phyloP scores from a whole-genome alignment of 2,113 vertebrate genomes.

The Petaurus breviceps region DNA sequence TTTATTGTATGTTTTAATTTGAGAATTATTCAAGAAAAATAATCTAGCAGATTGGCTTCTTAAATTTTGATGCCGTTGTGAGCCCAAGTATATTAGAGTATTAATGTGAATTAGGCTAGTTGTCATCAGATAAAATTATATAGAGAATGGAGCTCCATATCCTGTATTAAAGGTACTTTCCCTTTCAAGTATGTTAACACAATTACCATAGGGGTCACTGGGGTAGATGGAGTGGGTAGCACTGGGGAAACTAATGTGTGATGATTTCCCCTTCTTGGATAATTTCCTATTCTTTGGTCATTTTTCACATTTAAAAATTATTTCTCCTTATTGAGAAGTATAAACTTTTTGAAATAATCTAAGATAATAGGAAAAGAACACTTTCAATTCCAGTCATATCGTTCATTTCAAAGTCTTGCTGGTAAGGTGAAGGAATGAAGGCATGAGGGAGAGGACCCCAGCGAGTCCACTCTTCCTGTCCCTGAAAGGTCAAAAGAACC shows the following conservation, averaged over 20 bases:
- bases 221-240: not conserved
- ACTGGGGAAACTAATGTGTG: slow-evolving; percentile 15
- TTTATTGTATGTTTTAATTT: slow-evolving; percentile 48
- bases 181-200: not conserved
- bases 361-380: not conserved
- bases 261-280: slow-evolving; percentile 43
- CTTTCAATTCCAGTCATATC: slow-evolving; percentile 16
- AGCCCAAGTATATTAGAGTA: slow-evolving; percentile 15
- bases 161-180: slow-evolving; percentile 23
- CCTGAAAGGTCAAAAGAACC: slow-evolving; percentile 73
- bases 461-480: slow-evolving; percentile 38
- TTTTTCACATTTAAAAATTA: slow-evolving; percentile 55
- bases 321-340: not conserved
- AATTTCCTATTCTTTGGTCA: slow-evolving; percentile 59
- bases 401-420: slow-evolving; percentile 48
- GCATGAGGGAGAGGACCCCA: slow-evolving; percentile 33
- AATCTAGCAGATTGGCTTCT: slow-evolving; percentile 26
- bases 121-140: slow-evolving; percentile 53
- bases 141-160: slow-evolving; percentile 41
- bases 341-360: not conserved
- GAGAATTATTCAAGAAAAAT: slow-evolving; percentile 39
- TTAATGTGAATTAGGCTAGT: slow-evolving; percentile 28
- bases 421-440: slow-evolving; percentile 59
- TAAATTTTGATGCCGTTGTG: slow-evolving; percentile 42
- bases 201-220: slow-evolving; percentile 8